These are phyloP conservation scores for Myanophis thanlyinensis DNA, from an alignment of 2,113 vertebrate genomes.

Conservation along the genomic window DNA sequence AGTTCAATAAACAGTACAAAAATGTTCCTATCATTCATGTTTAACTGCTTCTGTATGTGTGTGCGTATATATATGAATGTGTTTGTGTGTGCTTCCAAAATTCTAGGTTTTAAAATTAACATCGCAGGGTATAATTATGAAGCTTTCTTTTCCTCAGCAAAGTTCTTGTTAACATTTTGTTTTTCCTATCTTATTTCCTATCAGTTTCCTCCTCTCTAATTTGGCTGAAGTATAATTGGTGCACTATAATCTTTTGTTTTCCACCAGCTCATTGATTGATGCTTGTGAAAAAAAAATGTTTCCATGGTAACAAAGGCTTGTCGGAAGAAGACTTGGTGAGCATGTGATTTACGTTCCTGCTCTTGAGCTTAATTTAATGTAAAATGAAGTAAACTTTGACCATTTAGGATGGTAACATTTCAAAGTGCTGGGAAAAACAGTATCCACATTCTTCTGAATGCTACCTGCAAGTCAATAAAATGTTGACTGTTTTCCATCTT, in stretches of 20 bases:
- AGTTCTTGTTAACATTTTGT: background rate
- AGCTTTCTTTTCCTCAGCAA: background rate
- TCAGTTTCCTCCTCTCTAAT: background rate
- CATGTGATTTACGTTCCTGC: conserved; percentile 43
- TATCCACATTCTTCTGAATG: conserved; percentile 8
- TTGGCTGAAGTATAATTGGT: conserved; percentile 19
- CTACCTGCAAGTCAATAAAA: conserved; percentile 7
- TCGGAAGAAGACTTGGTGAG: conserved; percentile 35
- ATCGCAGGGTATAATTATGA: background rate
- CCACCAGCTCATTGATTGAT: conserved; percentile 41
- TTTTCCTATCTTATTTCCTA: background rate
- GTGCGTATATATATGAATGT: too few species aligned
- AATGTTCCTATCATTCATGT: background rate
- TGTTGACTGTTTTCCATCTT: background rate
- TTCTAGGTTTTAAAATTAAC: background rate
- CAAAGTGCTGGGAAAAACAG: conserved; percentile 26
- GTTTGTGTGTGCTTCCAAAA: background rate
- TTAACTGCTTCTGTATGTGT: background rate
- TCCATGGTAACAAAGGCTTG: conserved; percentile 59
- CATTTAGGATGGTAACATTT: conserved; percentile 28
- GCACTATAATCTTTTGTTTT: conserved; percentile 49
- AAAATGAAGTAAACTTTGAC: conserved; percentile 37
- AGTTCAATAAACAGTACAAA: background rate
- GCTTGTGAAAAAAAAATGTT: conserved; percentile 53
- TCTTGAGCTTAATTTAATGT: conserved; percentile 43